Conservation (phyloP, 2,888 invertebrate species). For the Eristalinus sepulchralis region DNA sequence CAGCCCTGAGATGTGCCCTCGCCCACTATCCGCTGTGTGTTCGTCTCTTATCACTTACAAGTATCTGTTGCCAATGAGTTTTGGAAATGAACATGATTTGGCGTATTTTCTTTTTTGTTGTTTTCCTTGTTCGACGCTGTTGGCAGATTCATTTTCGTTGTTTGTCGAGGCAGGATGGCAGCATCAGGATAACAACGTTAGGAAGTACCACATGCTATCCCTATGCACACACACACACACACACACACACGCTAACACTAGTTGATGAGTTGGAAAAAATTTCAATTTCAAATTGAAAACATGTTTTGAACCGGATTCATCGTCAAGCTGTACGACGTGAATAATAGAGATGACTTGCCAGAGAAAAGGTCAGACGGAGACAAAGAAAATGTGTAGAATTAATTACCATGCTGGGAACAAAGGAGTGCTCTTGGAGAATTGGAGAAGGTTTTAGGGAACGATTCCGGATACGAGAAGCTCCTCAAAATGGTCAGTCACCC, state of each 20-base stretch:
- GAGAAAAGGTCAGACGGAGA: constrained; percentile 14
- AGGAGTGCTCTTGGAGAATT: background rate
- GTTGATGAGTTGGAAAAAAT: constrained; percentile 37
- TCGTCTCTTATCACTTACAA: constrained; percentile 47
- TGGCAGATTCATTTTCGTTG: constrained; percentile 5
- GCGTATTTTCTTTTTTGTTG: background rate
- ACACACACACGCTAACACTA: too few relatives aligned
- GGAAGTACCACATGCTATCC: background rate
- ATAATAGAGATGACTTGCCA: constrained; percentile 39
- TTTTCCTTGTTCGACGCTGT: background rate
- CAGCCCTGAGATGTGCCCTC: background rate
- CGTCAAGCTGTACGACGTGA: constrained; percentile 7
- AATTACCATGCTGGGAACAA: constrained; percentile 29
- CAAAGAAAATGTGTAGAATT: constrained; percentile 12
- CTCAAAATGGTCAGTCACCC: background rate
- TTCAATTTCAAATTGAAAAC: constrained; percentile 53
- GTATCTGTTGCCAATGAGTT: constrained; percentile 51
- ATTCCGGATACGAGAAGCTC: background rate
- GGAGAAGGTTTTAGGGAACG: background rate
- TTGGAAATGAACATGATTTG: constrained; percentile 44
- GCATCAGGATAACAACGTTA: constrained; percentile 1
- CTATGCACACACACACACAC: background rate
- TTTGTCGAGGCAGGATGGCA: background rate
- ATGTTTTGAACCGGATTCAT: constrained; percentile 31
- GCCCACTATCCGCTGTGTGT: background rate